Conservation (phyloP, 2,113 vertebrate genomes). For the Notarius lentiginosus region DNA sequence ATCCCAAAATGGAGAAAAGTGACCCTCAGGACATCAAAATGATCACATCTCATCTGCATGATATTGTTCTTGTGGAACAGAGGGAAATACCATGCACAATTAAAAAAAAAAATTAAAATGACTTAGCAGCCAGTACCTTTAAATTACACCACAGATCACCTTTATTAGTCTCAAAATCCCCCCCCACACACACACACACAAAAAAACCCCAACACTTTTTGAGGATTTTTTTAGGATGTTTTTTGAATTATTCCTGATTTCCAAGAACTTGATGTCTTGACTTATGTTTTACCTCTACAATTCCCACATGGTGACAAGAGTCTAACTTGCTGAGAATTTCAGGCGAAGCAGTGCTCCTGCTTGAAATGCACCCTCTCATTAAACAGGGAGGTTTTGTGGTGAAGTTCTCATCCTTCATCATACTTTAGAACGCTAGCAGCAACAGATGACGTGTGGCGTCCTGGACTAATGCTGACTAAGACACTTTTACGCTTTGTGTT, state of each 20-base stretch:
- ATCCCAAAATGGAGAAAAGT: too few species aligned
- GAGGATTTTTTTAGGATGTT: not conserved
- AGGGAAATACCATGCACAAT: too few species aligned
- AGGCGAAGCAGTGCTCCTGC: not conserved
- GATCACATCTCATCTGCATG: too few species aligned
- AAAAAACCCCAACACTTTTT: not conserved
- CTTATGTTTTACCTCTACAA: not conserved
- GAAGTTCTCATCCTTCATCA: not conserved
- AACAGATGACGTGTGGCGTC: not conserved
- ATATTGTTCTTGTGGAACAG: too few species aligned
- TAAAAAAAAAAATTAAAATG: too few species aligned
- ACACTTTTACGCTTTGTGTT: not conserved
- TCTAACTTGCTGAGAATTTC: not conserved
- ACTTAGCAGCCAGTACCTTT: too few species aligned
- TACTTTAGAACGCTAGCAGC: not conserved
- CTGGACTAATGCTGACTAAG: constrained; percentile 12
- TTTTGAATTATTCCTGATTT: not conserved
- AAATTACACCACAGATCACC: too few species aligned
- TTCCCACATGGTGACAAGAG: not conserved
- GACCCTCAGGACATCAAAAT: too few species aligned
- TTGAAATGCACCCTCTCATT: constrained; percentile 21
- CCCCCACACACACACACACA: not conserved
- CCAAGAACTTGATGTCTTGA: not conserved
- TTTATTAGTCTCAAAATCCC: not conserved
- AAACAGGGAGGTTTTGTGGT: constrained; percentile 26